Base-by-base conservation (phyloP, 2,888 invertebrate genomes). In the Ligdia adustata region DNA sequence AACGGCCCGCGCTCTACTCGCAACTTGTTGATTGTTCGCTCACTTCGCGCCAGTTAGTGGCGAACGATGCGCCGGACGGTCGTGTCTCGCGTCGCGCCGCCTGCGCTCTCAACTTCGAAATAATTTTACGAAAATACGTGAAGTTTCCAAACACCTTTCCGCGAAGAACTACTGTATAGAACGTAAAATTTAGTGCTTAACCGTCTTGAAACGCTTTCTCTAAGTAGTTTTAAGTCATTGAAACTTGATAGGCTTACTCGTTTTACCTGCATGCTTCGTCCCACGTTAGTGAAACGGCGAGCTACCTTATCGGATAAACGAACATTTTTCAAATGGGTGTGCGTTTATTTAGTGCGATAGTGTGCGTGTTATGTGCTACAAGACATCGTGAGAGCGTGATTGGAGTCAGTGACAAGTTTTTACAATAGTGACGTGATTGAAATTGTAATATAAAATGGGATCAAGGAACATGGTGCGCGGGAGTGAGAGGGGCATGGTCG, bases 241-340 rank as follows among this genome's bases (percentile, higher is more conserved):
- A 78, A 88, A 86, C 82, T 80, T 83, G 81, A 79, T 83, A 87
- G 82, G 86, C 80, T 83, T 75, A 81, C 81, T 82, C 82, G 80
- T 80, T 82, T 82, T 88, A 89, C 88, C 89, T 89, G 88, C 85
- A 84, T 83, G 82, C 77, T 73, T 82, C 81, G 82, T 79, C 86
- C 82, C 85, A 82, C 86, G 84, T 79, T 72, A 76, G 79, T 76
- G 73, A 75, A 80, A 83, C 85, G 82, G 85, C 83, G 82, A 80
- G 79, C 80, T 79, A 69, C 77, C 73, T 80, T 85, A 83, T 86
- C 81, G 86, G 85, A 86, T 85, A 86, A 88, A 88, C 86, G 88
- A 80, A 89, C 82, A 84, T 83, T 86, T 88, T 89, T 88, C 84
- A 88, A 89, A 90, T 90, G 87, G 84, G 87, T 86, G 86, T 87